Evolutionary conservation across 2,797 vertebrate genomes (phyloP).

Genomic region (Chelon labrosus): DNA sequence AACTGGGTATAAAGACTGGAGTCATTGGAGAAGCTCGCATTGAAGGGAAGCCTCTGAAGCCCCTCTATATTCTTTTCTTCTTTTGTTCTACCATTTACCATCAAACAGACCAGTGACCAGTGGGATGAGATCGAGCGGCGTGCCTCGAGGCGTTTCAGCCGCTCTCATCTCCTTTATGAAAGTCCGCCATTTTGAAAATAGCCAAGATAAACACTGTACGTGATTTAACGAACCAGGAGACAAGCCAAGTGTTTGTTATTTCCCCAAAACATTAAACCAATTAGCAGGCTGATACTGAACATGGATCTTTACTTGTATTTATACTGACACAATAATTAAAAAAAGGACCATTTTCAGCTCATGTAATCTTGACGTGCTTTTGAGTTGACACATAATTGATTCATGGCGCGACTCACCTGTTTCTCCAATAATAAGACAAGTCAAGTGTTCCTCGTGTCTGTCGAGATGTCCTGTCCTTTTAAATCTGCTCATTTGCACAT

Average conservation of each 20-base stretch:
- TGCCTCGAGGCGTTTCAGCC: slow-evolving; percentile 51
- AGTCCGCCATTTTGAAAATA: slow-evolving; percentile 45
- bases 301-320: neutral
- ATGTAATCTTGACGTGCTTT: slow-evolving; percentile 14
- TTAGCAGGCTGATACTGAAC: neutral
- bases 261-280: slow-evolving; percentile 11
- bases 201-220: slow-evolving; percentile 34
- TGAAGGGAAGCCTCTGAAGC: slow-evolving; percentile 49
- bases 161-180: slow-evolving; percentile 46
- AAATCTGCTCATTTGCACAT: slow-evolving; percentile 18
- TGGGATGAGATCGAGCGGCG: slow-evolving; percentile 38
- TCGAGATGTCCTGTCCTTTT: slow-evolving; percentile 20
- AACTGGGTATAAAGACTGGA: slow-evolving; percentile 35
- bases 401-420: neutral
- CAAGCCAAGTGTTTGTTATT: slow-evolving; percentile 4
- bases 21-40: slow-evolving; percentile 32
- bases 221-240: slow-evolving; percentile 33
- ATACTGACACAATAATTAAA: neutral
- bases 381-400: neutral
- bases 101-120: slow-evolving; percentile 56
- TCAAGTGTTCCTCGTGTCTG: neutral
- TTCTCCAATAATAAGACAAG: slow-evolving; percentile 24
- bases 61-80: slow-evolving; percentile 31
- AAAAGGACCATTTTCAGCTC: slow-evolving; percentile 13
- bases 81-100: slow-evolving; percentile 61